Percentiles rank a stretch among this genome's conserved stretches.
Conservation (phyloP, 2,797 vertebrate species). For the Ctenosaura bakeri region DNA sequence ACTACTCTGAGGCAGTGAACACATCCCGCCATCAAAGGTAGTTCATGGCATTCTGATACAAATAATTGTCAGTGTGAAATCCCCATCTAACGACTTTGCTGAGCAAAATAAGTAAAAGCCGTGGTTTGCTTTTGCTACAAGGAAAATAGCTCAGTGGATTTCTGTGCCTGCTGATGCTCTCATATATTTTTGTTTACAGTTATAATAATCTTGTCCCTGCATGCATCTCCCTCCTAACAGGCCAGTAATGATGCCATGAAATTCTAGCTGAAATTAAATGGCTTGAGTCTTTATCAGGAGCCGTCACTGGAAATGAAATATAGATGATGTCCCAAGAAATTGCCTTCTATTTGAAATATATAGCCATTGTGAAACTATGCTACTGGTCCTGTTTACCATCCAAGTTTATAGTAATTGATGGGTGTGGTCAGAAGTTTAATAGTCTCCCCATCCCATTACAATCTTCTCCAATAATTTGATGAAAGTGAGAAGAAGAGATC, state of each 20-base stretch:
- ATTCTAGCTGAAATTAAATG: constrained; percentile 57
- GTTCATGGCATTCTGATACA: constrained; percentile 59
- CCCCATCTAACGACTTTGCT: constrained; percentile 56
- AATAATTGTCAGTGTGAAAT: constrained; percentile 64
- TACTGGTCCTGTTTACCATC: background rate
- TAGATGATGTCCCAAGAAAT: constrained; percentile 25
- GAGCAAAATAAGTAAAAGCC: constrained; percentile 56
- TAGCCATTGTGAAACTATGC: background rate
- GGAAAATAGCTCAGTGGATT: constrained; percentile 43
- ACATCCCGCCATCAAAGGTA: constrained; percentile 45
- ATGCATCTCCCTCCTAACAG: constrained; percentile 52
- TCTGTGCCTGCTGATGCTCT: constrained; percentile 59
- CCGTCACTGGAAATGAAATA: constrained; percentile 51
- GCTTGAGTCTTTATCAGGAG: constrained; percentile 12
- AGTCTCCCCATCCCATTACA: background rate
- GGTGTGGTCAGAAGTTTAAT: background rate
- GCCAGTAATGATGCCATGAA: constrained; percentile 21
- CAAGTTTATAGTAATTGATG: background rate
- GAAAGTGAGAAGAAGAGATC: background rate
- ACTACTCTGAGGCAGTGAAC: constrained; percentile 33
- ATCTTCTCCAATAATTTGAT: background rate
- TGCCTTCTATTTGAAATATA: constrained; percentile 9
- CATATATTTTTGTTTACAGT: constrained; percentile 58
- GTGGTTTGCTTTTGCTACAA: constrained; percentile 54
- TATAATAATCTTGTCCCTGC: constrained; percentile 56